Evolutionary conservation across 2,888 invertebrate genomes (phyloP), one percentile per base, ranked within the genome.

Genomic region (Sinohyriopsis cumingii): DNA sequence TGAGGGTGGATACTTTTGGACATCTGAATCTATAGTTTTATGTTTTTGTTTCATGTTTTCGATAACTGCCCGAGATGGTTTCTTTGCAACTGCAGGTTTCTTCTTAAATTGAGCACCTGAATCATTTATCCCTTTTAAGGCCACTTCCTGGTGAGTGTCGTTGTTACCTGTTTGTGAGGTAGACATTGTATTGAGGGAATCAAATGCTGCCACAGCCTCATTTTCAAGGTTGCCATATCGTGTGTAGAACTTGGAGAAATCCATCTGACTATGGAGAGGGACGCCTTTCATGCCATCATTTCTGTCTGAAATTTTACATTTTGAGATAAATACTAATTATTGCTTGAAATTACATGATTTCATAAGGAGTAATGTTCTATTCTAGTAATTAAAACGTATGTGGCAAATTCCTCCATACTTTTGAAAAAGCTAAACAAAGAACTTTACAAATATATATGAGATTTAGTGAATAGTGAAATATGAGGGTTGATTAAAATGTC

Each of bases 181-280:
- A 24, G 80, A 66, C 68, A 84, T 77, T 19, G 83, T 81, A 64
- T 86, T 72, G 3, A 86, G 76, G 69, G 84, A 86, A 65, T 86
- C 83, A 66, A 85, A 86, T 22, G 84, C 83, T 22, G 86, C 81
- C 24, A 86, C 78, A 24, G 86, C 85, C 33, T 84, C 82, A 60
- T 82, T 74, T 68, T 86, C 86, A 28, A 78, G 76, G 60, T 82
- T 80, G 63, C 79, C 83, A 70, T 77, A 86, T 24, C 82, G 71
- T 5, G 72, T 68, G 70, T 81, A 86, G 67, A 84, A 82, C 53
- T 72, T 79, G 28, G 73, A 74, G 67, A 86, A 77, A 55, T 84
- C 82, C 60, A 15, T 70, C 69, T 53, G 64, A 20, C 64, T 33
- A 53, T 61, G 55, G 25, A 61, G 22, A 55, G 61, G 22, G 53